phyloP scores from a whole-genome alignment of 2,113 vertebrate species.

The Clarias magur region DNA sequence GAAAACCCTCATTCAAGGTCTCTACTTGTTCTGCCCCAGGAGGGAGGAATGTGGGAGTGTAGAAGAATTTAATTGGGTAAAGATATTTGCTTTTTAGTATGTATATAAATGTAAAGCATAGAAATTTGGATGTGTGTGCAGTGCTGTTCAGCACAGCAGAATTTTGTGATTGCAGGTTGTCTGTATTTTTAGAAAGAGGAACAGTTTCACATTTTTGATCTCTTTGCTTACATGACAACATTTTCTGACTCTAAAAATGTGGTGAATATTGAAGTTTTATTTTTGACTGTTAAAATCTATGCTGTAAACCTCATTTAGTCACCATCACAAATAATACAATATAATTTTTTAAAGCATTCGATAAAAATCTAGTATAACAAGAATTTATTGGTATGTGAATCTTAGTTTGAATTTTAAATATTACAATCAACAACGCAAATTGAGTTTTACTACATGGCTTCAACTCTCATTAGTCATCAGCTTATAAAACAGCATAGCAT shows the following conservation, averaged over 20 bases:
- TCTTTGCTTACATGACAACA: neutral
- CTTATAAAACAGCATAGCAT: too few species aligned
- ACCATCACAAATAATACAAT: neutral
- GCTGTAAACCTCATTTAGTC: neutral
- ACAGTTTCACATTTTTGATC: neutral
- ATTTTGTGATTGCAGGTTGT: neutral
- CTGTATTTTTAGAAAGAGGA: neutral
- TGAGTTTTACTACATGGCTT: too few species aligned
- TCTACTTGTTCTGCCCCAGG: neutral
- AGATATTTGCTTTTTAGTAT: neutral
- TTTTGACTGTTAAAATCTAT: neutral
- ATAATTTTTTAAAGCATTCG: too few species aligned
- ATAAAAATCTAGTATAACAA: too few species aligned
- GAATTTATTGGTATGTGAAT: too few species aligned
- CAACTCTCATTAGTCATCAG: too few species aligned
- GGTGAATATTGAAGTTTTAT: neutral
- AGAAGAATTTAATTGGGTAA: neutral
- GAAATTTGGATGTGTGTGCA: neutral
- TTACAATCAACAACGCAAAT: too few species aligned
- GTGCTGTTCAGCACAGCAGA: neutral
- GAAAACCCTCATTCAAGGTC: neutral
- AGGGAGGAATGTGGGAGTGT: neutral
- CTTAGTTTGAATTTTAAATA: too few species aligned
- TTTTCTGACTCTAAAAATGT: neutral
- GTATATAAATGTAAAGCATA: neutral